Evolutionary conservation across 2,113 vertebrate species (phyloP).

Genomic region (Saguinus imperator): DNA sequence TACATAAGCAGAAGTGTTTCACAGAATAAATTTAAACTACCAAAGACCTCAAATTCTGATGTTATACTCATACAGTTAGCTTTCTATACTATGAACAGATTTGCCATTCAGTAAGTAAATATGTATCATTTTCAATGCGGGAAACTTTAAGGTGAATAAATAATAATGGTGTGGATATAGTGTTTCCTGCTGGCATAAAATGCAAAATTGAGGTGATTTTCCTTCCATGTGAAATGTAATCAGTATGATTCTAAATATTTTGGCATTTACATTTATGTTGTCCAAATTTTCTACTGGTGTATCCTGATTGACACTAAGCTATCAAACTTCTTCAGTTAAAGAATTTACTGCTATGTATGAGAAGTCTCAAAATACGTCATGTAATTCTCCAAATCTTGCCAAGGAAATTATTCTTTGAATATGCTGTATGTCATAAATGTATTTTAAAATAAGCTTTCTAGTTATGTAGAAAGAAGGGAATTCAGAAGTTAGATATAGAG

Average conservation of each 20-base stretch:
- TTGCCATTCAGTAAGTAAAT: conserved; percentile 10
- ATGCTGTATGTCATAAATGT: neutral
- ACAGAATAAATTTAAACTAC: neutral
- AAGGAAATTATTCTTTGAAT: neutral
- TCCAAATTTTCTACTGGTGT: conserved; percentile 56
- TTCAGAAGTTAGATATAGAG: conserved; percentile 7
- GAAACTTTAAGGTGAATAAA: conserved; percentile 38
- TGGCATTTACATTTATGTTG: conserved; percentile 55
- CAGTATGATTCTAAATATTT: conserved; percentile 54
- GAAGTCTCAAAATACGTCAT: conserved; percentile 40
- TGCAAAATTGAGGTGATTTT: conserved; percentile 35
- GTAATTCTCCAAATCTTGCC: conserved; percentile 14
- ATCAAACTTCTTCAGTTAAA: conserved; percentile 35
- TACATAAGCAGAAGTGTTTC: neutral
- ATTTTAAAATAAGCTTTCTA: conserved; percentile 5
- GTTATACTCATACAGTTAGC: neutral
- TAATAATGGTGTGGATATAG: neutral
- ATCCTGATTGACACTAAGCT: conserved; percentile 7
- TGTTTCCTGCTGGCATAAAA: conserved; percentile 3
- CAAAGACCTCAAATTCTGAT: neutral
- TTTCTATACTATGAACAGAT: neutral
- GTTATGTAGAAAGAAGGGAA: neutral
- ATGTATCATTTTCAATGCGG: conserved; percentile 18
- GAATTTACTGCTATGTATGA: neutral
- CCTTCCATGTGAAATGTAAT: conserved; percentile 39